phyloP scores from a whole-genome alignment of 1,140 invertebrate species.

The Dendrolimus kikuchii region DNA sequence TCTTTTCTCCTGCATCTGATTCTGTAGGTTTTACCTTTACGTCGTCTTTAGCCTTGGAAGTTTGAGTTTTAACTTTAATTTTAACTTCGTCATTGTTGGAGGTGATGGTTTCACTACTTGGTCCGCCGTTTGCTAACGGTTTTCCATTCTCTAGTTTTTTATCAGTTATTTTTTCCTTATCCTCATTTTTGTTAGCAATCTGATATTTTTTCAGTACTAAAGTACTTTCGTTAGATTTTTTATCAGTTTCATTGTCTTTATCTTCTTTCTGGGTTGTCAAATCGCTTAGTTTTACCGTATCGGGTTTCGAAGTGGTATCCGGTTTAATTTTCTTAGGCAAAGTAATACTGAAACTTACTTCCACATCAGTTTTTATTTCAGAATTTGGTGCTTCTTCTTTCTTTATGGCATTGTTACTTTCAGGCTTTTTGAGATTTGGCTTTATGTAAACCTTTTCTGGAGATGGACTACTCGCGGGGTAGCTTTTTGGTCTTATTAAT shows the following conservation, averaged over 20 bases:
- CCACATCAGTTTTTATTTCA: slow-evolving; percentile 52
- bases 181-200: slow-evolving; percentile 31
- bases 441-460: slow-evolving; percentile 57
- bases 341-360: slow-evolving; percentile 68
- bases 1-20: slow-evolving; percentile 43
- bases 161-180: slow-evolving; percentile 14
- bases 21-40: slow-evolving; percentile 33
- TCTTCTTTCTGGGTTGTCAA: slow-evolving; percentile 10
- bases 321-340: slow-evolving; percentile 53
- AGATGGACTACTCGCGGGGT: slow-evolving; percentile 64
- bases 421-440: slow-evolving; percentile 38
- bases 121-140: slow-evolving; percentile 17
- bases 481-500: slow-evolving; percentile 75
- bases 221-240: slow-evolving; percentile 33
- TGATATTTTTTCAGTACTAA: slow-evolving; percentile 62
- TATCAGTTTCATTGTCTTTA: slow-evolving; percentile 35
- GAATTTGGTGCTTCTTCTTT: slow-evolving; percentile 23
- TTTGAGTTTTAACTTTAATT: slow-evolving; percentile 13
- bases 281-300: slow-evolving; percentile 23
- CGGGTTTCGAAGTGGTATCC: slow-evolving; percentile 18
- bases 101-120: slow-evolving; percentile 9
- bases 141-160: slow-evolving; percentile 29
- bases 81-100: slow-evolving; percentile 17
- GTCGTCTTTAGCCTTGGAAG: slow-evolving; percentile 30
- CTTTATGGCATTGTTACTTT: slow-evolving; percentile 19